phyloP scores from a whole-genome alignment of 2,888 invertebrate genomes.

The Sphinx pinastri region DNA sequence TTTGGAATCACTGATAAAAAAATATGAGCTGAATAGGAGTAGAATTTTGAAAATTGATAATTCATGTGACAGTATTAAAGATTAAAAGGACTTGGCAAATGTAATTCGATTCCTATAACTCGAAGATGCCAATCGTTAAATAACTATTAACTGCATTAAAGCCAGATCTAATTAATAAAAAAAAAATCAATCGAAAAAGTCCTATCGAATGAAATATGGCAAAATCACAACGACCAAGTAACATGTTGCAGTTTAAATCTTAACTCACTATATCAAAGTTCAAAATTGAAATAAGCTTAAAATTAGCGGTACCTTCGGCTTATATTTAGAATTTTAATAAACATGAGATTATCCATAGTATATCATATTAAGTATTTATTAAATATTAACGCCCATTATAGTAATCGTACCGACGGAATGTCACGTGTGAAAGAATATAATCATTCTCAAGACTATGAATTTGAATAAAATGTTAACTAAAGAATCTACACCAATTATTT shows the following conservation, averaged over 20 bases:
- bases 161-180: slow-evolving; percentile 8
- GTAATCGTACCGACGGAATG: slow-evolving; percentile 29
- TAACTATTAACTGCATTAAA: neutral
- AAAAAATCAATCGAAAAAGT: neutral
- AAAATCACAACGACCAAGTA: neutral
- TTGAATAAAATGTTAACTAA: slow-evolving; percentile 22
- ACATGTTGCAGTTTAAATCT: neutral
- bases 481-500: slow-evolving; percentile 22
- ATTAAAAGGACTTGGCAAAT: neutral
- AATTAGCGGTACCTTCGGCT: slow-evolving; percentile 16
- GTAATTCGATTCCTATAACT: neutral
- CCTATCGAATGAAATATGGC: neutral
- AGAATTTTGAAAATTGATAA: too few relatives aligned
- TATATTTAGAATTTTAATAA: slow-evolving; percentile 11
- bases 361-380: slow-evolving; percentile 19
- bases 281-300: neutral
- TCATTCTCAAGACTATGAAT: slow-evolving; percentile 23
- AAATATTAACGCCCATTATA: slow-evolving; percentile 26
- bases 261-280: neutral
- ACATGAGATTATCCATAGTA: slow-evolving; percentile 5
- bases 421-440: slow-evolving; percentile 19
- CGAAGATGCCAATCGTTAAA: too few relatives aligned
- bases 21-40: too few relatives aligned
- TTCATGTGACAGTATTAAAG: neutral
- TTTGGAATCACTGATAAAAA: too few relatives aligned